Conservation (phyloP, 92 coral and sea anemone species). For the Palythoa grandis region DNA sequence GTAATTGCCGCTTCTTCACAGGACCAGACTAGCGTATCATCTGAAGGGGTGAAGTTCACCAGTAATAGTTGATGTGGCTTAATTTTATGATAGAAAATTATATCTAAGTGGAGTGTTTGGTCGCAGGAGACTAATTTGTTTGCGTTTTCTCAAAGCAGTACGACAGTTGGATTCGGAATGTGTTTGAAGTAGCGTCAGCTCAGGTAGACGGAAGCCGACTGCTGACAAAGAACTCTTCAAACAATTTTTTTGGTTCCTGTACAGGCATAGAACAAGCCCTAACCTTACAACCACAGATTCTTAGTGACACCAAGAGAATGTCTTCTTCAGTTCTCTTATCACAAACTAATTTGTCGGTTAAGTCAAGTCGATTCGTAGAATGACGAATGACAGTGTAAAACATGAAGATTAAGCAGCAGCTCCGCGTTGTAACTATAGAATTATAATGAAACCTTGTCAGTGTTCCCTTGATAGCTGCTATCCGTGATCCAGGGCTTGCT, state of each 20-base stretch:
- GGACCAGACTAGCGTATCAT: neutral
- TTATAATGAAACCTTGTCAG: neutral
- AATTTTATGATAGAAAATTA: neutral
- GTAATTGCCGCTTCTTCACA: neutral
- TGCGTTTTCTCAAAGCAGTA: neutral
- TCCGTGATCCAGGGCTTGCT: neutral
- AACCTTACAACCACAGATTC: neutral
- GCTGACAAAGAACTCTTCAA: neutral
- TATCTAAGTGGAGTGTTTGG: too few species aligned
- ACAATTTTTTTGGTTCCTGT: neutral
- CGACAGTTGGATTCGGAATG: neutral
- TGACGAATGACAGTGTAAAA: neutral
- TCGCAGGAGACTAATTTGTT: neutral
- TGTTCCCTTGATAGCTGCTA: neutral
- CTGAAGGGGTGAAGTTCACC: neutral
- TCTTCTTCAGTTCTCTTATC: neutral
- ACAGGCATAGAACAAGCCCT: neutral
- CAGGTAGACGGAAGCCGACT: neutral
- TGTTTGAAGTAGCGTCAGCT: neutral
- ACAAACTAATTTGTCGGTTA: slow-evolving; percentile 3
- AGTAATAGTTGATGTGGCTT: neutral
- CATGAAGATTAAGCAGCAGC: neutral
- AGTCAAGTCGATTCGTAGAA: neutral
- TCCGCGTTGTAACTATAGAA: neutral
- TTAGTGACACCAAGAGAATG: neutral